phyloP scores from a whole-genome alignment of 2,888 invertebrate species.

The Alsophila aescularia region DNA sequence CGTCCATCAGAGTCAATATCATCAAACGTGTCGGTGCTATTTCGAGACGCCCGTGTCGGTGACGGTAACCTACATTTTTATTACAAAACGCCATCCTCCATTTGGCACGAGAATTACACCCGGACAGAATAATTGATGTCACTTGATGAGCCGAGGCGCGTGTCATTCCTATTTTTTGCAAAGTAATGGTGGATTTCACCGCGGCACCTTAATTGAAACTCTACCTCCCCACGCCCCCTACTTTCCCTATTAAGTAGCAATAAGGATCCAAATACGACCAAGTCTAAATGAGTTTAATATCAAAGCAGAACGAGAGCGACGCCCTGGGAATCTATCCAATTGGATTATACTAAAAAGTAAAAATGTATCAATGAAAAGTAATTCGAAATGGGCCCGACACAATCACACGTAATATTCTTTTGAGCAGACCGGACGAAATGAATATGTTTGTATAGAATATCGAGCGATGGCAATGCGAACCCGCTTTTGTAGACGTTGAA shows the following conservation, averaged over 20 bases:
- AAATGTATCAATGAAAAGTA: constrained; percentile 12
- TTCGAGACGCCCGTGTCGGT: constrained; percentile 33
- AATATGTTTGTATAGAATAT: constrained; percentile 16
- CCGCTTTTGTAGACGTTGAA: constrained; percentile 7
- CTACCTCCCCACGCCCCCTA: constrained; percentile 2
- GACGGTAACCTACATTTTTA: constrained; percentile 51
- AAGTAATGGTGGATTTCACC: constrained; percentile 34
- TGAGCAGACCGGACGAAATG: constrained; percentile 3
- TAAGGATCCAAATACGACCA: constrained; percentile 22
- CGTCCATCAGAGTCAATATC: constrained; percentile 37
- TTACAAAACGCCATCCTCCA: constrained; percentile 49
- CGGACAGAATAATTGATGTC: constrained; percentile 55
- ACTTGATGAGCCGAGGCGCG: constrained; percentile 43
- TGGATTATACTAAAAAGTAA: constrained; percentile 19
- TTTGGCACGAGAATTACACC: constrained; percentile 51
- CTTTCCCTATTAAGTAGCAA: constrained; percentile 19
- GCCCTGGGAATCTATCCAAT: constrained; percentile 9
- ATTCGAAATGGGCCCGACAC: constrained; percentile 11
- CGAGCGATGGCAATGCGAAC: constrained; percentile 13
- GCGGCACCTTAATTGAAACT: constrained; percentile 31
- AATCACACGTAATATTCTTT: constrained; percentile 15
- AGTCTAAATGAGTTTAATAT: constrained; percentile 19
- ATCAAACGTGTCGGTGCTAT: constrained; percentile 33
- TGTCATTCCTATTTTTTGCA: constrained; percentile 43
- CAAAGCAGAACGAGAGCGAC: constrained; percentile 11